Evolutionary conservation across 2,113 vertebrate species (phyloP).

Genomic region (Pseudopipra pipra): DNA sequence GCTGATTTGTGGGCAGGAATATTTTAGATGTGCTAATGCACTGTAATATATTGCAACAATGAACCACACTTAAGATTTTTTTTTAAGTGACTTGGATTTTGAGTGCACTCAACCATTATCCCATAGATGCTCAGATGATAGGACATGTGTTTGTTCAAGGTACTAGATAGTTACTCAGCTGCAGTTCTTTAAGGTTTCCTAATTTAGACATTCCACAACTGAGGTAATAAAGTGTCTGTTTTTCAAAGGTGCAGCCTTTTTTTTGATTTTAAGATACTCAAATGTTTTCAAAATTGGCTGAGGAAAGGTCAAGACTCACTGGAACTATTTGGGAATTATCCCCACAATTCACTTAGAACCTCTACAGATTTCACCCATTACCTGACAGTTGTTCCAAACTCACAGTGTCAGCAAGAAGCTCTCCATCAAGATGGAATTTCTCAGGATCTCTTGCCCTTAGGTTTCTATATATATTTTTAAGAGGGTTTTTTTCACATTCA

Average conservation of each 20-base stretch:
- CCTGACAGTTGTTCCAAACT: neutral
- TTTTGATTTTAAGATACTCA: neutral
- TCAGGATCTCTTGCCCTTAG: fast-evolving
- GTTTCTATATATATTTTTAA: neutral
- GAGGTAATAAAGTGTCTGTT: neutral
- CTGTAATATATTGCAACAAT: neutral
- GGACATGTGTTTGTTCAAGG: neutral
- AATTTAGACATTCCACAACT: neutral
- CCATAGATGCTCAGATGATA: neutral
- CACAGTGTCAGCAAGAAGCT: neutral
- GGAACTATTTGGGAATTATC: neutral
- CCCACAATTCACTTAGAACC: neutral
- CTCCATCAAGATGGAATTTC: neutral
- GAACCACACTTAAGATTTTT: neutral
- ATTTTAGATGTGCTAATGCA: slow-evolving; percentile 12
- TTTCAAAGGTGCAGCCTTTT: neutral
- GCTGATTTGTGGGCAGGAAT: slow-evolving; percentile 11
- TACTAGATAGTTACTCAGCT: neutral
- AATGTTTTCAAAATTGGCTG: neutral
- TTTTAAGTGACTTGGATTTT: neutral
- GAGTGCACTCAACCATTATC: neutral
- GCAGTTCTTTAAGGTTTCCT: neutral
- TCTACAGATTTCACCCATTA: neutral
- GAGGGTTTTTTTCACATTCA: neutral
- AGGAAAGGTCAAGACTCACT: neutral